Conservation (phyloP, 2,113 vertebrate genomes). For the Callorhinus ursinus region DNA sequence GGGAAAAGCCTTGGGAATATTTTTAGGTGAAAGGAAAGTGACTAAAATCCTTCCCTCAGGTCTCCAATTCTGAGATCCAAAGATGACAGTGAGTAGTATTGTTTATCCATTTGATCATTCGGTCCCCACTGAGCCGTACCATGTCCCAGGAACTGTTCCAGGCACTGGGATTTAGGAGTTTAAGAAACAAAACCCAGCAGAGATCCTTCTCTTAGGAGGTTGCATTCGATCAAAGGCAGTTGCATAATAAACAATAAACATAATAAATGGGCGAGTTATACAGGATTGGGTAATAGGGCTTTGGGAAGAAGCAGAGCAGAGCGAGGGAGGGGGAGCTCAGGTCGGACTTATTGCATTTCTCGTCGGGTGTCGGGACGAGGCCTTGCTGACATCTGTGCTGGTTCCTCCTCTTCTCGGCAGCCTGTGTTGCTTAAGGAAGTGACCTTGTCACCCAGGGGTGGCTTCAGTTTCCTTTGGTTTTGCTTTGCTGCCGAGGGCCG, state of each 20-base stretch:
- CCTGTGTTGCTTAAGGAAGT: constrained; percentile 4
- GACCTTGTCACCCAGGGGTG: neutral
- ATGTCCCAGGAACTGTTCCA: neutral
- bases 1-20: neutral
- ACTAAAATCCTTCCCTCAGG: neutral
- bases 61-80: neutral
- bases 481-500: constrained; percentile 4
- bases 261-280: neutral
- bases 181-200: neutral
- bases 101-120: neutral
- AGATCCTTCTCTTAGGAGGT: neutral
- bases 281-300: neutral
- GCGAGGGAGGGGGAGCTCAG: too few relatives aligned
- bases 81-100: neutral
- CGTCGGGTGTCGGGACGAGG: neutral
- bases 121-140: neutral
- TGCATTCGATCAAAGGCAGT: neutral
- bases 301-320: neutral
- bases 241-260: neutral
- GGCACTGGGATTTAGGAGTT: neutral
- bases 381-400: too few relatives aligned
- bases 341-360: neutral
- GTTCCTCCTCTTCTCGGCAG: neutral
- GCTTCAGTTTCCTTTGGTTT: constrained; percentile 19
- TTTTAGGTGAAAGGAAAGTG: neutral